These are phyloP conservation scores for Cryptops parisi DNA, from an alignment of 2,888 invertebrate genomes.

Conservation along the genomic window DNA sequence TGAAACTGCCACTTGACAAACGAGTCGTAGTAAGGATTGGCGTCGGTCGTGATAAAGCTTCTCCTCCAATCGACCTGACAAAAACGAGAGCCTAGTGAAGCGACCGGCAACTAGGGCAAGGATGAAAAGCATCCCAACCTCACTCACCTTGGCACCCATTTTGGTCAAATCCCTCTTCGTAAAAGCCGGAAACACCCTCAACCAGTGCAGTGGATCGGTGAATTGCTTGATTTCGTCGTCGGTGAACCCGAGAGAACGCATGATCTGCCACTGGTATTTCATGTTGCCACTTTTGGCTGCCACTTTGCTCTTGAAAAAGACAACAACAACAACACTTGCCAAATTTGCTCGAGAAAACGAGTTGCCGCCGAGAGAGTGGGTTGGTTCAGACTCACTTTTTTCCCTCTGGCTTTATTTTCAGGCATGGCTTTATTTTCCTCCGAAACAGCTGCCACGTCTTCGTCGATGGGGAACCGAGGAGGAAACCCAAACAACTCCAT, in stretches of 20 bases:
- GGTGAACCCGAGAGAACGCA: constrained; percentile 75
- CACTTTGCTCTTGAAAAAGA: constrained; percentile 64
- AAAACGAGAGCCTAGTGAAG: constrained; percentile 4
- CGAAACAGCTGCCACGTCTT: constrained; percentile 32
- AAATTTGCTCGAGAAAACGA: neutral
- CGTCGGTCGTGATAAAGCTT: constrained; percentile 96
- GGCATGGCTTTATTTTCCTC: constrained; percentile 28
- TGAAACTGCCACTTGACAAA: constrained; percentile 96
- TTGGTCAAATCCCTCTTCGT: constrained; percentile 70
- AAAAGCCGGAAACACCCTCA: constrained; percentile 91
- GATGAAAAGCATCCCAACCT: neutral
- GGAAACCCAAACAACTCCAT: constrained; percentile 83
- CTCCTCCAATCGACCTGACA: constrained; percentile 88
- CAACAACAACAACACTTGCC: neutral
- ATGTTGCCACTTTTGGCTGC: constrained; percentile 74
- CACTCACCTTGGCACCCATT: constrained; percentile 75
- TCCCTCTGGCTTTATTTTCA: constrained; percentile 81
- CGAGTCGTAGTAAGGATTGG: constrained; percentile 93
- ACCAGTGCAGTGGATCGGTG: constrained; percentile 76
- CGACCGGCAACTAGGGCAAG: too few species aligned
- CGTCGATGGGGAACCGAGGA: constrained; percentile 61
- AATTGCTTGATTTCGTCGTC: constrained; percentile 89
- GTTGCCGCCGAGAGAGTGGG: too few species aligned
- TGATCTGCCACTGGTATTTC: constrained; percentile 98
- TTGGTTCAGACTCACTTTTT: too few species aligned